phyloP scores from a whole-genome alignment of 2,113 vertebrate species.

The Machaerirhynchus nigripectus region DNA sequence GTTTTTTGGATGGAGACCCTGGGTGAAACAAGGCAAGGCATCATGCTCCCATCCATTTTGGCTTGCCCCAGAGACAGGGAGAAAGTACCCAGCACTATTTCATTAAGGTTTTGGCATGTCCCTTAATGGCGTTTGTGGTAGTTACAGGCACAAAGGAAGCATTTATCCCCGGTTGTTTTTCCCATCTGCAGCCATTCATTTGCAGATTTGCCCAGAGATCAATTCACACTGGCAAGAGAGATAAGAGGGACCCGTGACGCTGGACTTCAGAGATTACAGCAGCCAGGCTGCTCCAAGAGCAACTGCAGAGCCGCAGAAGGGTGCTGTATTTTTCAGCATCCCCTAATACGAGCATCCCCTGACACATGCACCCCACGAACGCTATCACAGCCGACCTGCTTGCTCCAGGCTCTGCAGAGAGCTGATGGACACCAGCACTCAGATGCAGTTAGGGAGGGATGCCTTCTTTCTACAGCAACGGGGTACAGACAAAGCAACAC shows the following conservation, averaged over 20 bases:
- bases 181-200: neutral
- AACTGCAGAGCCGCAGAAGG: neutral
- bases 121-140: neutral
- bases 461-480: neutral
- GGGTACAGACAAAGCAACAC: neutral
- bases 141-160: neutral
- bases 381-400: fast-evolving
- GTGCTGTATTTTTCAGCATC: neutral
- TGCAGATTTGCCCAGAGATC: conserved; percentile 4
- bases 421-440: neutral
- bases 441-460: fast-evolving
- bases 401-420: neutral
- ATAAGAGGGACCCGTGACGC: neutral
- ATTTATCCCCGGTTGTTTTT: neutral
- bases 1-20: neutral
- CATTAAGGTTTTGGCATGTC: neutral
- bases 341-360: neutral
- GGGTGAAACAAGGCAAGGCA: neutral
- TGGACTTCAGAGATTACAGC: neutral
- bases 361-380: neutral
- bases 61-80: neutral
- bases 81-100: neutral
- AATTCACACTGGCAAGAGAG: neutral
- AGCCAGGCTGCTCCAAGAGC: neutral
- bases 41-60: neutral